phyloP scores from a whole-genome alignment of 2,797 vertebrate species.

The Tapirus indicus region DNA sequence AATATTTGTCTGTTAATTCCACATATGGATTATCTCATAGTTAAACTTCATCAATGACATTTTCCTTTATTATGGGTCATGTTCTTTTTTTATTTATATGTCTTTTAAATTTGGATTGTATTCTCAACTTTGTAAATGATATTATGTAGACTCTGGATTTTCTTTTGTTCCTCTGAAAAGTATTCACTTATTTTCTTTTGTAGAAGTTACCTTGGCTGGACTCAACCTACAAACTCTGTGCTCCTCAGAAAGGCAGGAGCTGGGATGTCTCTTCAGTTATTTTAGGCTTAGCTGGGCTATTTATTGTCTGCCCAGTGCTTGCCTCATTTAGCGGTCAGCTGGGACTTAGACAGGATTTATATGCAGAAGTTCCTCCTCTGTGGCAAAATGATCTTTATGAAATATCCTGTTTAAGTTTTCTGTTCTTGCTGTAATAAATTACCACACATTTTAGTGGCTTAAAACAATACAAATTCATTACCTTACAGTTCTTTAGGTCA shows the following conservation, averaged over 20 bases:
- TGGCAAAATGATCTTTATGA: not conserved
- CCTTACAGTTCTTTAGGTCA: not conserved
- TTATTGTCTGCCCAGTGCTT: not conserved
- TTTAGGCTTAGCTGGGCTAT: not conserved
- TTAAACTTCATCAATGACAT: not conserved
- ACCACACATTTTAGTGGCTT: not conserved
- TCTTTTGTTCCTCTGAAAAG: not conserved
- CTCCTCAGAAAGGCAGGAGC: fast-evolving
- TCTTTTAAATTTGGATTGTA: not conserved
- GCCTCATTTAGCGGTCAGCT: not conserved
- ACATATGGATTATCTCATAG: not conserved
- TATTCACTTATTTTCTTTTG: not conserved
- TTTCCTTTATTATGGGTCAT: not conserved
- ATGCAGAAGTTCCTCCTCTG: fast-evolving
- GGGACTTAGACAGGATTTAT: not conserved
- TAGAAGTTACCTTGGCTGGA: not conserved
- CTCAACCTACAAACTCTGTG: not conserved
- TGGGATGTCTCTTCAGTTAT: not conserved
- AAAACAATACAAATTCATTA: not conserved
- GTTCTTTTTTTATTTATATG: not conserved
- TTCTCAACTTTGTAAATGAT: not conserved
- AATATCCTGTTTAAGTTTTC: not conserved
- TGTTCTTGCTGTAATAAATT: not conserved
- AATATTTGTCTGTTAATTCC: not conserved
- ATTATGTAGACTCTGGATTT: not conserved